Base-by-base conservation (phyloP, 2,113 vertebrate genomes). In the Petrocephalus microphthalmus region DNA sequence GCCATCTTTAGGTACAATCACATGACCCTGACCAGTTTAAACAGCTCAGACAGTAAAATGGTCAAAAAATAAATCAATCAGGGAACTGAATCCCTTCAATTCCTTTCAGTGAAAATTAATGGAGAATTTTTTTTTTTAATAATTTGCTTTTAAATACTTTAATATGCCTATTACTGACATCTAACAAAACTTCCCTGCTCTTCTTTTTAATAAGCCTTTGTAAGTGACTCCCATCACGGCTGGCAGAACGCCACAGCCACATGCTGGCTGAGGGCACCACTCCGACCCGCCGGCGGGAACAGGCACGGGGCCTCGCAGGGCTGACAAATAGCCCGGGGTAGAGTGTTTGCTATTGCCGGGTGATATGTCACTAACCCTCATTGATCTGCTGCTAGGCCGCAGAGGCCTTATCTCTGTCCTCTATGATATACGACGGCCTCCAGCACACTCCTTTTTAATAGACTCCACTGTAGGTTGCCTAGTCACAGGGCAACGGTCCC, bases 281-380 rank as follows among this genome's bases (percentile, higher is more conserved):
- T n/a, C 60, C 42, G 78, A 47, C 45, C 45, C 45, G 2, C 45
- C 20, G 1, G 8, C 20, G 1, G 60, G 60, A 29, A 67, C 60
- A 42, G 5, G 81, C 7, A 51, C 6, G 3, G 81, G 45, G 81
- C 2, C 37, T 51, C 81, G 91, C 71, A 71, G 92, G 93, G 96
- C 97, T 97, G 97, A 99, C 97, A 98, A 97, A 98, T 94, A 96
- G 95, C 95, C 94, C 91, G 94, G 95, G 95, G 95, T 96, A 96
- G 96, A 96, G 95, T 96, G 95, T 95, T 96, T 93, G 95, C 97
- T 96, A 97, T 98, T 96, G 97, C 97, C 97, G 95, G 97, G 97
- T 97, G 97, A 98, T 98, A 98, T 97, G 97, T 97, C 97, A 97
- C 97, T 97, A 97, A 98, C 97, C 97, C 98, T 96, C 97, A 99